These are phyloP conservation scores for Catharus ustulatus DNA, from an alignment of 2,797 vertebrate genomes.

Conservation along the genomic window DNA sequence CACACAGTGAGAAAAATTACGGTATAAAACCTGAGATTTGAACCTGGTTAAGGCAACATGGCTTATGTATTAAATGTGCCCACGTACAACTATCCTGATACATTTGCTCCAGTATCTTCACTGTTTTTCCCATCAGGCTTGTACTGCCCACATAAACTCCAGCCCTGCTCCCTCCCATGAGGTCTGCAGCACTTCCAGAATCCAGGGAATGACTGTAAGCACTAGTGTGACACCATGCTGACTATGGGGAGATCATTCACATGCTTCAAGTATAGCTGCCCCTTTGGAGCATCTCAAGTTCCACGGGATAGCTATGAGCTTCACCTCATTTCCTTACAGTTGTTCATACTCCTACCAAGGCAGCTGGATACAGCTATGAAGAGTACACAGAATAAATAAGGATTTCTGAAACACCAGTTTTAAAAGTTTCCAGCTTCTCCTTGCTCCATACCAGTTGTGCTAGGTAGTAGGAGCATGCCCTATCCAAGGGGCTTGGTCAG, in stretches of 20 bases:
- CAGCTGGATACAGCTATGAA: not conserved
- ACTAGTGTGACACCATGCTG: rapidly evolving
- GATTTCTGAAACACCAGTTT: not conserved
- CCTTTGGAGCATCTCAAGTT: not conserved
- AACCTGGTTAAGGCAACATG: not conserved
- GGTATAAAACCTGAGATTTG: not conserved
- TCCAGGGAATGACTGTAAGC: not conserved
- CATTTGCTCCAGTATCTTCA: not conserved
- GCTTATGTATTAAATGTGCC: not conserved
- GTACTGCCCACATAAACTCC: not conserved
- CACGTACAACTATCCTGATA: not conserved
- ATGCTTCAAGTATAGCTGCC: not conserved
- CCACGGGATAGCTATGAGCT: not conserved
- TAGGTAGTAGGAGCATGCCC: not conserved
- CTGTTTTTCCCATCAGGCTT: not conserved
- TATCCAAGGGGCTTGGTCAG: not conserved
- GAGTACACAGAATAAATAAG: not conserved
- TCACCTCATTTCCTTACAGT: not conserved
- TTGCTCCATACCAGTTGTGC: not conserved
- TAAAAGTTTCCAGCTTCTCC: not conserved
- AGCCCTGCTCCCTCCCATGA: not conserved
- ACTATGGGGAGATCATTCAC: not conserved
- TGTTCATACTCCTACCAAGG: not conserved
- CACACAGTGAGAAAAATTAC: not conserved
- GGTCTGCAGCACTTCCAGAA: not conserved